These are phyloP conservation scores for Spodoptera exigua DNA, from an alignment of 2,888 invertebrate genomes.

Conservation along the genomic window DNA sequence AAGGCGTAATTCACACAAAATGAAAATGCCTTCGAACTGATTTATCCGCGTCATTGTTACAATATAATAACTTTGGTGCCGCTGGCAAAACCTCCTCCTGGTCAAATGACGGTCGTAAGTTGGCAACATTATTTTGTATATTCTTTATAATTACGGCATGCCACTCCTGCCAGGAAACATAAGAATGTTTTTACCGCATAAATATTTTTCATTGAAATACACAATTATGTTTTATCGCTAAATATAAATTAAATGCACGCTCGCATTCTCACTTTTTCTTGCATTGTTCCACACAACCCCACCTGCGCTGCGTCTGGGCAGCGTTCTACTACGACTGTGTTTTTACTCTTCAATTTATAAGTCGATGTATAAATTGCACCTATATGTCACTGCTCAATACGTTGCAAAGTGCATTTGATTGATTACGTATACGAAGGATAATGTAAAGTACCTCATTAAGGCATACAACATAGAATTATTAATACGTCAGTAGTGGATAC, in stretches of 20 bases:
- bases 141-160: conserved; percentile 48
- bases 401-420: background rate
- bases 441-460: too few species aligned
- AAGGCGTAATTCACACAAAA: too few species aligned
- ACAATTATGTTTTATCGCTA: conserved; percentile 63
- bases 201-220: conserved; percentile 59
- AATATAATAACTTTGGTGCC: too few species aligned
- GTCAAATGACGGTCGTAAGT: conserved; percentile 2
- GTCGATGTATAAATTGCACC: conserved; percentile 6
- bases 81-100: background rate
- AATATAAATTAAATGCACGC: conserved; percentile 61
- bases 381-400: conserved; percentile 5
- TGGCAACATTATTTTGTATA: conserved; percentile 25
- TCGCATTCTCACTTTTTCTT: conserved; percentile 57
- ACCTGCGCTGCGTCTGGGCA: conserved; percentile 55
- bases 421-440: too few species aligned
- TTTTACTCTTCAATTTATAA: conserved; percentile 21
- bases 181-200: conserved; percentile 46
- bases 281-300: conserved; percentile 54
- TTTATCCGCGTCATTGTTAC: too few species aligned
- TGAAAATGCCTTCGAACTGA: too few species aligned
- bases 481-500: too few species aligned
- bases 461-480: too few species aligned
- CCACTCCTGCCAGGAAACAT: conserved; percentile 48
- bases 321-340: conserved; percentile 28